Percentiles rank a stretch among this genome's conserved stretches.
These are phyloP conservation scores for Equus quagga DNA, from an alignment of 2,113 vertebrate species.

Conservation along the genomic window DNA sequence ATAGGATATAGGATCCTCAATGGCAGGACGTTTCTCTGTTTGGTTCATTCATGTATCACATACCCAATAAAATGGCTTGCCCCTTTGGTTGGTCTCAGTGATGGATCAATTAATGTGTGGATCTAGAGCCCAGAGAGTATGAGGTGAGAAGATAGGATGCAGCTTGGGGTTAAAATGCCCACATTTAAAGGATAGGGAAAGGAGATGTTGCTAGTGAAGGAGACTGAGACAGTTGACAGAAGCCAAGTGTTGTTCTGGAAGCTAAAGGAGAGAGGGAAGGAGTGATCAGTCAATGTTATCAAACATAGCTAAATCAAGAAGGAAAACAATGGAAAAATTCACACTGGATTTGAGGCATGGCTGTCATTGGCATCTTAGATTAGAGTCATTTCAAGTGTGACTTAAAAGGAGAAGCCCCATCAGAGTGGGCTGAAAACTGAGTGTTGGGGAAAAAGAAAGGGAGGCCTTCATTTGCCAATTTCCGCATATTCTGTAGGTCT, in stretches of 20 bases:
- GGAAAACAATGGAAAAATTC: not conserved
- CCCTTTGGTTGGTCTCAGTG: not conserved
- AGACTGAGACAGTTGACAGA: not conserved
- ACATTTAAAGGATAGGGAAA: not conserved
- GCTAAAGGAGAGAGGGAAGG: not conserved
- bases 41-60: not conserved
- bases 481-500: not conserved
- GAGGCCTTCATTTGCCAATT: not conserved
- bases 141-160: not conserved
- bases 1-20: accelerated
- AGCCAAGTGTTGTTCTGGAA: not conserved
- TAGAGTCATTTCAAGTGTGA: not conserved
- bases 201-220: not conserved
- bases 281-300: accelerated
- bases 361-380: not conserved
- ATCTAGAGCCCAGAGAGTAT: not conserved
- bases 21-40: not conserved
- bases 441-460: no score
- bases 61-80: not conserved
- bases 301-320: not conserved
- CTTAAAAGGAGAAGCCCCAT: not conserved
- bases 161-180: not conserved
- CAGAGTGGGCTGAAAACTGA: not conserved
- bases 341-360: not conserved
- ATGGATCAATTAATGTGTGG: not conserved